Conservation (phyloP, 2,113 vertebrate genomes). For the Suncus etruscus region DNA sequence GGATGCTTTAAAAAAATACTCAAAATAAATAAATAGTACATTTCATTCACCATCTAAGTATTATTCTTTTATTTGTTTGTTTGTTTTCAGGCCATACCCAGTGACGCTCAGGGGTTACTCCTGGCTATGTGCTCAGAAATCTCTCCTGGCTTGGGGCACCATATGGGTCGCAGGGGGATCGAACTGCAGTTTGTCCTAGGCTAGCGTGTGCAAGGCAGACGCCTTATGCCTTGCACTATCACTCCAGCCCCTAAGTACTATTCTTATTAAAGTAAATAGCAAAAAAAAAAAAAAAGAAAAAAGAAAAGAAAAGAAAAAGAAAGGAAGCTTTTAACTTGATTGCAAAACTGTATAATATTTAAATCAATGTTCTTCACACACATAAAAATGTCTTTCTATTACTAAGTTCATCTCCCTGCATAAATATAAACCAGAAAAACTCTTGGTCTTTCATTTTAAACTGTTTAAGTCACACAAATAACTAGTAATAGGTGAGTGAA, state of each 20-base stretch:
- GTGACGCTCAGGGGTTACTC: no score
- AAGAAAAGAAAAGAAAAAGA: background rate
- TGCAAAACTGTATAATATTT: constrained; percentile 16
- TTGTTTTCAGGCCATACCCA: no score
- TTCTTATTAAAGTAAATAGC: background rate
- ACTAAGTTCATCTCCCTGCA: background rate
- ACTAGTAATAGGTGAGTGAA: no score
- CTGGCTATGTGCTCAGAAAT: no score
- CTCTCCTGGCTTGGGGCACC: no score
- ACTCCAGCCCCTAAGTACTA: no score
- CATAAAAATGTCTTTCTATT: no score
- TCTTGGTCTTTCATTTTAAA: constrained; percentile 6
- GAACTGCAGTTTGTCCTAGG: no score
- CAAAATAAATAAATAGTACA: background rate
- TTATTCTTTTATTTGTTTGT: no score
- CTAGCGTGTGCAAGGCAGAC: no score
- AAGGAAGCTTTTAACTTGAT: constrained; percentile 16
- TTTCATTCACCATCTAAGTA: background rate
- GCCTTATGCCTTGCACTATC: no score
- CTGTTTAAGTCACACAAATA: background rate
- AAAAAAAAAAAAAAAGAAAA: background rate
- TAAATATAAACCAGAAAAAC: constrained; percentile 45
- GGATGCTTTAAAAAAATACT: constrained; percentile 26
- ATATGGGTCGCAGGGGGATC: no score
- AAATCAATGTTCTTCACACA: constrained; percentile 12